Evolutionary conservation across 2,797 vertebrate species (phyloP), one percentile per base, ranked within the genome.

Genomic region (Furcifer pardalis): DNA sequence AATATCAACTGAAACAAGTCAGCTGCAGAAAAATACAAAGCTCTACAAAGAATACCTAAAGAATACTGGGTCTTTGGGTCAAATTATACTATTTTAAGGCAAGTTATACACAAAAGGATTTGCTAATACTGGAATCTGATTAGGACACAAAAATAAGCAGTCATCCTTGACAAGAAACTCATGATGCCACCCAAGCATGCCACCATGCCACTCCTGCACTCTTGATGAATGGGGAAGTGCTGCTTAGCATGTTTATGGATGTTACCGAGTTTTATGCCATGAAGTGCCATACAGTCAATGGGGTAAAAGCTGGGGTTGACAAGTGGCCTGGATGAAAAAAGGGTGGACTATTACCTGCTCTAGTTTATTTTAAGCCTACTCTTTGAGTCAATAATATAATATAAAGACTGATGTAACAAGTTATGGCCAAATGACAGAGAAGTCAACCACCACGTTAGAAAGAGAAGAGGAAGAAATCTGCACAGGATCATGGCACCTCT

Each of bases 51-150:
- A 88, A 90, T 82, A 94, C 92, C 93, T 91, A 93, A 96, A 95
- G 90, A 93, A 96, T 86, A 77, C 85, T 73, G 93, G 95, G 95
- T 96, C 95, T 96, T 96, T 96, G 95, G 96, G 96, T 96, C 91
- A 96, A 96, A 96, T 94, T 44, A 96, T 96, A 95, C 93, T 85
- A 88, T 95, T 95, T 95, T 96, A 96, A 96, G 96, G 96, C 96
- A 96, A 96, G 94, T 96, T 89, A 91, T 83, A 71, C 84, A 65
- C 75, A 62, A 94, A 95, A 87, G 94, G 94, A 93, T 81, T 90
- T 89, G 84, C 56, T 91, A 81, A 89, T 92, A 93, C 40, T 91
- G 90, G 92, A 94, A 92, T 90, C 84, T 93, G 92, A 89, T 82
- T 84, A 90, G 92, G 94, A 92, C 89, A 91, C 86, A 95, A 91